Conservation (phyloP, 2,797 vertebrate species). For the Buphagus erythrorhynchus region DNA sequence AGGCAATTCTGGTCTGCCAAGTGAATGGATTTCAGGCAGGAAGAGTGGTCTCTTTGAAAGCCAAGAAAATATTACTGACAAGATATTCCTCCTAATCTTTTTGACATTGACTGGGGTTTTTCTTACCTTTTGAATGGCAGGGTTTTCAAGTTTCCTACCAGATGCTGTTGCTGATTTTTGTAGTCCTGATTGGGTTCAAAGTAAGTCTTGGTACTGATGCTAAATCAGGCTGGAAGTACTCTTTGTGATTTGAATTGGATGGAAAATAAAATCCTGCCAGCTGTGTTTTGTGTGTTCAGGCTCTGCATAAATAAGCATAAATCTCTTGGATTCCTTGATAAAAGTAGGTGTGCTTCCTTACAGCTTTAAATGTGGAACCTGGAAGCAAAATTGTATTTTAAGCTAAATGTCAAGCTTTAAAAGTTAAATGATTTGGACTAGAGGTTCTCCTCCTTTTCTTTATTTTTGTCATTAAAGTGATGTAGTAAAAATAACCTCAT, state of each 20-base stretch:
- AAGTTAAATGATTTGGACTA: neutral
- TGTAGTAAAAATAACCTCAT: neutral
- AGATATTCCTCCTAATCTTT: neutral
- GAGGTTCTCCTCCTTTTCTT: neutral
- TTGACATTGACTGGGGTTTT: neutral
- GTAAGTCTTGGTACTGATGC: neutral
- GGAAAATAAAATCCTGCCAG: neutral
- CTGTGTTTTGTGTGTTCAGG: neutral
- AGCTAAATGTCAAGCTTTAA: neutral
- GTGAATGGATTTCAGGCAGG: neutral
- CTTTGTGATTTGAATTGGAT: neutral
- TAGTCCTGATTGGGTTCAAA: neutral
- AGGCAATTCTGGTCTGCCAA: constrained; percentile 7
- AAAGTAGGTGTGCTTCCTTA: neutral
- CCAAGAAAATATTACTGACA: neutral
- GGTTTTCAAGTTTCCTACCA: neutral
- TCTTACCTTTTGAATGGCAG: neutral
- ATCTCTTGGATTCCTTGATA: neutral
- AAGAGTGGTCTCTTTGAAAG: neutral
- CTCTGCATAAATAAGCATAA: constrained; percentile 5
- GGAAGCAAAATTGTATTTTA: neutral
- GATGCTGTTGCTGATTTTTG: neutral
- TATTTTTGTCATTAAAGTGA: neutral
- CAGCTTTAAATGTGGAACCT: neutral
- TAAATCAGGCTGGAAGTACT: neutral